Evolutionary conservation across 2,797 vertebrate species (phyloP).

Genomic region (Enteromius treurensis): DNA sequence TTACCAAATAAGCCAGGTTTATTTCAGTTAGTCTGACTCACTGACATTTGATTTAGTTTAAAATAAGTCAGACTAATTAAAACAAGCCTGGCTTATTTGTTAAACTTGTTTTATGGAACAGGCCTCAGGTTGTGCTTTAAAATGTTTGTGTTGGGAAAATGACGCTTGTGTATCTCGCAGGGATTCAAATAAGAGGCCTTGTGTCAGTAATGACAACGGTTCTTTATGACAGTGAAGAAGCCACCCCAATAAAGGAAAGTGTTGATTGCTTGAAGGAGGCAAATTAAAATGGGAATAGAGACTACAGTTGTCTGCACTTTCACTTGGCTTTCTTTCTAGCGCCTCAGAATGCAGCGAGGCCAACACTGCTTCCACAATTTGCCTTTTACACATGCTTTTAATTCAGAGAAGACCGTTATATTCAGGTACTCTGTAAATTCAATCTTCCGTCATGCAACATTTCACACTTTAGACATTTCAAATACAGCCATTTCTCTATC

Average conservation of each 20-base stretch:
- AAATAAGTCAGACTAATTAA: too few species aligned
- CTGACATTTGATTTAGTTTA: too few species aligned
- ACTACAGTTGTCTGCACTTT: not conserved
- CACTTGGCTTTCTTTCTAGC: conserved; percentile 11
- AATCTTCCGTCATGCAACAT: not conserved
- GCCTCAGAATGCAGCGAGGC: not conserved
- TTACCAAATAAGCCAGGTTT: too few species aligned
- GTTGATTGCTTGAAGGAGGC: not conserved
- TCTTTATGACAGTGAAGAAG: not conserved
- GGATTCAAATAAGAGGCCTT: not conserved
- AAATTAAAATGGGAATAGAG: not conserved
- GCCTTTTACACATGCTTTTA: conserved; percentile 3
- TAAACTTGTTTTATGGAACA: too few species aligned
- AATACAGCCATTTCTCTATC: not conserved
- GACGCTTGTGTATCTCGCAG: not conserved
- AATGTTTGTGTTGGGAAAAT: not conserved
- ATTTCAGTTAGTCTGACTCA: too few species aligned
- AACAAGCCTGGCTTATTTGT: too few species aligned
- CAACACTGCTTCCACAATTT: not conserved
- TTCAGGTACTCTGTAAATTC: not conserved
- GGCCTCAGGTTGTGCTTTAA: conserved; percentile 21
- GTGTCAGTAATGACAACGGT: not conserved
- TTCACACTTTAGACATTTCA: not conserved
- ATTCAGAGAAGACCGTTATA: not conserved
- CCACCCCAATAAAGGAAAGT: not conserved